These are phyloP conservation scores for Drosophila albomicans DNA, from an alignment of 1,140 invertebrate species.

Conservation along the genomic window DNA sequence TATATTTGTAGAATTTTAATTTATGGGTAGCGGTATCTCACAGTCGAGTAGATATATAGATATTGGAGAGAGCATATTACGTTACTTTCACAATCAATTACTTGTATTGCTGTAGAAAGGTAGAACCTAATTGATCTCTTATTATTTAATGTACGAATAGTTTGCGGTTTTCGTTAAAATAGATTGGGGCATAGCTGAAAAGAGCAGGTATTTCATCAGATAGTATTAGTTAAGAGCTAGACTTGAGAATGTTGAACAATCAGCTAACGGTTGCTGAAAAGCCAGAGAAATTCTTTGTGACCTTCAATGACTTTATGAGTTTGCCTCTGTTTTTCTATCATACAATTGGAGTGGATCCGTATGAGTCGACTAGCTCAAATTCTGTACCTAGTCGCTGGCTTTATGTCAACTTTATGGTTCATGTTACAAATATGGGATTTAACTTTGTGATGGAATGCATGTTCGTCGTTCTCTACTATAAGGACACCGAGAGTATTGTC, in stretches of 20 bases:
- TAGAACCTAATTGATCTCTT: not conserved
- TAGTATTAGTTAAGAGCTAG: not conserved
- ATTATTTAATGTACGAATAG: slow-evolving; percentile 1
- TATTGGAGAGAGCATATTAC: not conserved
- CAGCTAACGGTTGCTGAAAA: not conserved
- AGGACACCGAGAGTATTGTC: slow-evolving; percentile 36
- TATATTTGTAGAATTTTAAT: too few relatives aligned
- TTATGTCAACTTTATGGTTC: slow-evolving; percentile 18
- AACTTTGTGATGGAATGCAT: slow-evolving; percentile 35
- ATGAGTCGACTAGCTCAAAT: slow-evolving; percentile 12
- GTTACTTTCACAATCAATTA: not conserved
- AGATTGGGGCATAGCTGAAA: not conserved
- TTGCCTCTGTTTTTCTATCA: slow-evolving; percentile 43
- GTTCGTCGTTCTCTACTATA: slow-evolving; percentile 34
- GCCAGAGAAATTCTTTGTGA: slow-evolving; percentile 6
- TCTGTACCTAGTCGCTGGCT: slow-evolving; percentile 9
- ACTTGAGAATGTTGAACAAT: not conserved
- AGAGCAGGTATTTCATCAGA: not conserved
- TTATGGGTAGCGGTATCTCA: not conserved
- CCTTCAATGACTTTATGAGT: slow-evolving; percentile 50
- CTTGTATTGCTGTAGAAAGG: not conserved
- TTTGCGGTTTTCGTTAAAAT: slow-evolving; percentile 17
- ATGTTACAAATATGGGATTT: slow-evolving; percentile 35
- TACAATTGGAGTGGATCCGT: slow-evolving; percentile 41
- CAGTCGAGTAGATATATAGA: not conserved